Evolutionary conservation across 2,113 vertebrate genomes (phyloP), one percentile per base, ranked within the genome.

Genomic region (Struthio camelus): DNA sequence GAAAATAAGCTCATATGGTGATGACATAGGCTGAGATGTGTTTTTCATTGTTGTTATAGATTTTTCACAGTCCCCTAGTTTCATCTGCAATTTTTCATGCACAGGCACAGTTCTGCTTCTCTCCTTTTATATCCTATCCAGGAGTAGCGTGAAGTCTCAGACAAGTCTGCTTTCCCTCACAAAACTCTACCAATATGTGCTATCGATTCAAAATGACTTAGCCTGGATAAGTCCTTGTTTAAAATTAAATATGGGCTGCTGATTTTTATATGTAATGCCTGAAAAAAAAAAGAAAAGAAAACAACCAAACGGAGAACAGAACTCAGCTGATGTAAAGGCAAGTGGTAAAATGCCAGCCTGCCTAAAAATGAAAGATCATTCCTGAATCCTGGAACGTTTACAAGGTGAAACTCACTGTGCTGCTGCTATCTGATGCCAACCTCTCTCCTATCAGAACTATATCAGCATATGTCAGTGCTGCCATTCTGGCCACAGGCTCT

Each of bases 1-100:
- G 89, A 91, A 93, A 88, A 25, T 80, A 93, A 88, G 91, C 67
- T 95, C 54, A 23, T 65, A 40, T 38, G 76, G 76, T 73, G 87
- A 69, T 80, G 93, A 90, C 64, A 86, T 64, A 79, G 76, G 79
- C 64, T 44, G 76, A 86, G 73, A 40, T 78, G 42, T 92, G 77
- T 94, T 93, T 87, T 83, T 89, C 25, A 51, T 75, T 92, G n/a
- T 86, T 96, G 80, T 42, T 93, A 65, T 2, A 56, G 67, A 94
- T 96, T 95, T 95, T 93, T 81, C 89, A 78, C 91, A 87, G 71
- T 79, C 38, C 67, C 59, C 46, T 84, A 67, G 42, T 95, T 96
- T 96, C 71, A 10, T 76, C 77, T 92, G 83, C 48, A 58, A 5
- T 73, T 95, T 88, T 85, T 85, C 67, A 59, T 83, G 71, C 83